A percentile compares a stretch with the other conserved stretches of the same genome.
Evolutionary conservation across 2,113 vertebrate genomes (phyloP).

Genomic region (Marcusenius ussheri): DNA sequence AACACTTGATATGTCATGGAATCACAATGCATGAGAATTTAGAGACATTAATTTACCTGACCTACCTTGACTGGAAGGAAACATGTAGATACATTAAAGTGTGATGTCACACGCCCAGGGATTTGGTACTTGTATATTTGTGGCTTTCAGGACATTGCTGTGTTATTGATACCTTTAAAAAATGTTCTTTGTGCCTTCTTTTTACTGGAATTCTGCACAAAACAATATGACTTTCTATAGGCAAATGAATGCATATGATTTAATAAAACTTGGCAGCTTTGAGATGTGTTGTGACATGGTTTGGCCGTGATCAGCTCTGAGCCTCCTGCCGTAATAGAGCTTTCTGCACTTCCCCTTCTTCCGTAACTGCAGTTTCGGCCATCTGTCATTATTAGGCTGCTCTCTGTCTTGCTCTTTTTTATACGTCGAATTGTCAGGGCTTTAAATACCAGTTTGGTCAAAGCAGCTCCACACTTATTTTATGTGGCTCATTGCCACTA

Average conservation of each 20-base stretch:
- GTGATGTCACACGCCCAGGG: neutral
- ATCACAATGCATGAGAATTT: neutral
- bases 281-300: neutral
- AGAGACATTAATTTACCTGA: neutral
- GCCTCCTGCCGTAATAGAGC: neutral
- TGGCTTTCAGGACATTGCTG: neutral
- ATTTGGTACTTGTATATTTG: neutral
- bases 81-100: neutral
- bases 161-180: neutral
- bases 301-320: neutral
- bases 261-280: neutral
- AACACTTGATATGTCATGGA: neutral
- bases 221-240: neutral
- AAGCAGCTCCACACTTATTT: neutral
- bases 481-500: neutral
- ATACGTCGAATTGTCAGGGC: neutral
- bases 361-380: neutral
- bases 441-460: neutral
- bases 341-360: too few species aligned
- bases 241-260: neutral
- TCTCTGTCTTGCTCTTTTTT: neutral
- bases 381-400: neutral
- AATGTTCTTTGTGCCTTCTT: neutral
- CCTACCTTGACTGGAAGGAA: neutral
- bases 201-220: neutral